A percentile compares a stretch with the other conserved stretches of the same genome.
Evolutionary conservation across 2,113 vertebrate species (phyloP).

Genomic region (Eonycteris spelaea): DNA sequence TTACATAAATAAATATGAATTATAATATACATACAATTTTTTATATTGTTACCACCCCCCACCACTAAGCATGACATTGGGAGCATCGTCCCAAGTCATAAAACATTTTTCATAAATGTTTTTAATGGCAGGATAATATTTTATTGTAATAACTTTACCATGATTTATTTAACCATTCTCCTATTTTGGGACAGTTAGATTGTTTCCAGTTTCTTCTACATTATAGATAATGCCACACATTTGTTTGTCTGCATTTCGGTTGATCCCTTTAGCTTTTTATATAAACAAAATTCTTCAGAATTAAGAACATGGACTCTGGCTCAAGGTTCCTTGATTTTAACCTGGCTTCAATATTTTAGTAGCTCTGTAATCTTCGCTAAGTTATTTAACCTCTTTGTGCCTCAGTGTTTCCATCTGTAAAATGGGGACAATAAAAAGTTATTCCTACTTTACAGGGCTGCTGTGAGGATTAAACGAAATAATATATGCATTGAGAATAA

Average conservation of each 20-base stretch:
- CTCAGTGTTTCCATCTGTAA: neutral
- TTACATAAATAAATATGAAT: conserved; percentile 28
- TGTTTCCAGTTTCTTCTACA: neutral
- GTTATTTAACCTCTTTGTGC: conserved; percentile 1
- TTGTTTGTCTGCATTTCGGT: conserved; percentile 14
- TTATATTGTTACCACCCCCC: neutral
- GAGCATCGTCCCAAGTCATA: neutral
- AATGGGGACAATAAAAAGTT: neutral
- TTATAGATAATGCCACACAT: neutral
- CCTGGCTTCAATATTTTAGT: neutral
- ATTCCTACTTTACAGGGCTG: neutral
- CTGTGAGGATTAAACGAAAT: conserved; percentile 3
- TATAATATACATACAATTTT: neutral
- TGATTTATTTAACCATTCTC: neutral
- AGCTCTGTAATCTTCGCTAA: neutral
- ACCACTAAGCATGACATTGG: neutral
- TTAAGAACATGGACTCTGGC: neutral
- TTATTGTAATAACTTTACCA: neutral
- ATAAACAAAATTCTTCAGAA: neutral
- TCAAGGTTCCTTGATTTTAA: neutral
- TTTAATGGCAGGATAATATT: conserved; percentile 30
- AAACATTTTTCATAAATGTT: conserved; percentile 30
- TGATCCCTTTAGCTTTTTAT: neutral
- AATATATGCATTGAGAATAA: neutral
- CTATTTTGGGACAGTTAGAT: neutral